A percentile compares a stretch with the other conserved stretches of the same genome.
Evolutionary conservation across 35 echinoderm and acorn worm genomes (phyloP).

Genomic region (Hemicentrotus pulcherrimus): DNA sequence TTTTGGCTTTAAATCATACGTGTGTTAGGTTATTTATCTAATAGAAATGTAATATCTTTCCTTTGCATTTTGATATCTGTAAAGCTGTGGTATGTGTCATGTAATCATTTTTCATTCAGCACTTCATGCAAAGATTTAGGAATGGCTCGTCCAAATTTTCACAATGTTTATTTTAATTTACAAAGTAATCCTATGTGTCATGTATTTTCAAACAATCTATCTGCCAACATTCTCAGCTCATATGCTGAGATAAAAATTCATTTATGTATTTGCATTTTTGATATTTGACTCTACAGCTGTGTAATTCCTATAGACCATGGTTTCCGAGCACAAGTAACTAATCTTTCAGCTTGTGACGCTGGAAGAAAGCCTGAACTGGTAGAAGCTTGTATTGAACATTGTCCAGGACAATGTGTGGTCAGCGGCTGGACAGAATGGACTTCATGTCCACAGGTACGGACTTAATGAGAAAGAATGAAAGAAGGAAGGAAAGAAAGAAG

Average conservation of each 20-base stretch:
- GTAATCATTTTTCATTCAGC: too few relatives aligned
- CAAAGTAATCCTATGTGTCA: too few relatives aligned
- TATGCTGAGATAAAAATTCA: background rate
- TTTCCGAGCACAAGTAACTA: slow-evolving; percentile 5
- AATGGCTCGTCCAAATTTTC: too few relatives aligned
- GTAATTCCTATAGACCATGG: slow-evolving; percentile 25
- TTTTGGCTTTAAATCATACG: too few relatives aligned
- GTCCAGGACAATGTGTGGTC: slow-evolving; percentile 83
- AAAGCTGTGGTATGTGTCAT: too few relatives aligned
- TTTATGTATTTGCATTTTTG: background rate
- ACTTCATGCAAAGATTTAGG: too few relatives aligned
- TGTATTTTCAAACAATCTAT: too few relatives aligned
- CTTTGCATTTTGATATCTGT: too few relatives aligned
- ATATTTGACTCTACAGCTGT: background rate
- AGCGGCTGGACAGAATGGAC: slow-evolving; percentile 89
- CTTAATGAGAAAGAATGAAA: background rate
- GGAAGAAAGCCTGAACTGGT: slow-evolving; percentile 28
- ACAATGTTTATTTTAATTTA: too few relatives aligned
- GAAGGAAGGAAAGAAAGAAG: background rate
- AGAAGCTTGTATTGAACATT: slow-evolving; percentile 68
- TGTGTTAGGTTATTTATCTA: too few relatives aligned
- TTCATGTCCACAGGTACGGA: slow-evolving; percentile 75
- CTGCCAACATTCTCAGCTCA: too few relatives aligned
- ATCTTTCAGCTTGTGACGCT: slow-evolving; percentile 50
- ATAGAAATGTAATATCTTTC: too few relatives aligned